Conservation (phyloP, 1,140 invertebrate species). For the Pomacea maculata region DNA sequence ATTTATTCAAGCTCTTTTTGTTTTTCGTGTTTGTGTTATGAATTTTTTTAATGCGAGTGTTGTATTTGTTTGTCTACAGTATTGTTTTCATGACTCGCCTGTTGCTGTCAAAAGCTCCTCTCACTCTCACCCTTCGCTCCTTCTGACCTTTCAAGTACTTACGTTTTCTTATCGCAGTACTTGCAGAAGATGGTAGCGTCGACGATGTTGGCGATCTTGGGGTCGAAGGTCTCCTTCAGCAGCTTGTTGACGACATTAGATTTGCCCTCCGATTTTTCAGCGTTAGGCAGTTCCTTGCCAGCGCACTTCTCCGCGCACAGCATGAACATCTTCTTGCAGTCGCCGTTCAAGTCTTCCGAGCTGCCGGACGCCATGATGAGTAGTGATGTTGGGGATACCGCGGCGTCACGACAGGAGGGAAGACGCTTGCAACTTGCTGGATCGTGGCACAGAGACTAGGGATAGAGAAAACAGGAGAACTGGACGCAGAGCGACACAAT, state of each 20-base stretch:
- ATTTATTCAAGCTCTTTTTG: too few relatives aligned
- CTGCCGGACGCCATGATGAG: too few relatives aligned
- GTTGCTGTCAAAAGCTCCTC: too few relatives aligned
- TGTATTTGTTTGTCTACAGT: too few relatives aligned
- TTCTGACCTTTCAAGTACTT: background rate
- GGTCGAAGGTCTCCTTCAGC: slow-evolving; percentile 6
- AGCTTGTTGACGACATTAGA: slow-evolving; percentile 13
- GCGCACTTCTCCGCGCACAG: slow-evolving; percentile 17
- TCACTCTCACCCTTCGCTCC: too few relatives aligned
- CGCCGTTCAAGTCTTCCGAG: slow-evolving; percentile 5
- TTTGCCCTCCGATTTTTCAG: slow-evolving; percentile 7
- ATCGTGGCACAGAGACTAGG: background rate
- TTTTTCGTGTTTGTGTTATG: too few relatives aligned
- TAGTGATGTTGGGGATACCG: too few relatives aligned
- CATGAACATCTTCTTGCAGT: background rate
- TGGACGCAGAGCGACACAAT: background rate
- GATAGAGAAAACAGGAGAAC: background rate
- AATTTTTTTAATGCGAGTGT: too few relatives aligned
- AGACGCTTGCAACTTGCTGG: too few relatives aligned
- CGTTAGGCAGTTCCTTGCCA: slow-evolving; percentile 10
- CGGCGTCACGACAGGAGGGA: too few relatives aligned
- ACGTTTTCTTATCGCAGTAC: slow-evolving; percentile 18
- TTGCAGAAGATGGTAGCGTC: slow-evolving; percentile 20
- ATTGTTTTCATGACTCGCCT: too few relatives aligned
- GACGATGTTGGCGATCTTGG: background rate